Base-by-base conservation (phyloP, 2,888 invertebrate genomes). In the Sarcophaga variegata region DNA sequence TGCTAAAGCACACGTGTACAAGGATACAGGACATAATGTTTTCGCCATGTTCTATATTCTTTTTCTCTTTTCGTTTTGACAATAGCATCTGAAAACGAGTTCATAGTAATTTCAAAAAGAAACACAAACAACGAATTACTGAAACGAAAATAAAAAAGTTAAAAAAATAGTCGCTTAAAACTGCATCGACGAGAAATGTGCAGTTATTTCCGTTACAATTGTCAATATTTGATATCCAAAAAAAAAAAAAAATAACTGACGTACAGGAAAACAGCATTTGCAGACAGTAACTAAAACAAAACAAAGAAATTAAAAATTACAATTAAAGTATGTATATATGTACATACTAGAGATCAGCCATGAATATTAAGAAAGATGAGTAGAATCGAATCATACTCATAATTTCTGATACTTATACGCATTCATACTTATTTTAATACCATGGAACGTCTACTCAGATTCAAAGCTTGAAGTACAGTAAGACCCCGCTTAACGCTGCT, bases 11-110 rank as follows among this genome's bases (percentile, higher is more conserved):
- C 85, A 84, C 85, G 87, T 80, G 81, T 87, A 85, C 89, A 90
- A 90, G 91, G 91, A 90, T 90, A 89, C 91, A 92, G 92, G 92
- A 92, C 92, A 92, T 92, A 91, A 92, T 92, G 92, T 92, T 92
- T 91, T 91, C 91, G 91, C 92, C 91, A 92, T 92, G 92, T 92
- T 92, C 90, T 89, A 90, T 89, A 89, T 90, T 90, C 88, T 82
- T 89, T 85, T 86, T 88, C 88, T 87, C 81, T 82, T 54, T 79
- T 75, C 81, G 72, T 54, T 79, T 75, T n/a, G 27, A 27, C 75
- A 27, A 77, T 63, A 70, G 77, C 70, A 83, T 66, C 22, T 70
- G 59, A 70, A 72, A 66, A 64, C 67, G 70, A 59, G 25, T 85
- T 62, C 3, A 37, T 69, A 71, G 66, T 64, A 76, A 71, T 66